Evolutionary conservation across 1,140 invertebrate genomes (phyloP).

Genomic region (Trypoxylus dichotomus): DNA sequence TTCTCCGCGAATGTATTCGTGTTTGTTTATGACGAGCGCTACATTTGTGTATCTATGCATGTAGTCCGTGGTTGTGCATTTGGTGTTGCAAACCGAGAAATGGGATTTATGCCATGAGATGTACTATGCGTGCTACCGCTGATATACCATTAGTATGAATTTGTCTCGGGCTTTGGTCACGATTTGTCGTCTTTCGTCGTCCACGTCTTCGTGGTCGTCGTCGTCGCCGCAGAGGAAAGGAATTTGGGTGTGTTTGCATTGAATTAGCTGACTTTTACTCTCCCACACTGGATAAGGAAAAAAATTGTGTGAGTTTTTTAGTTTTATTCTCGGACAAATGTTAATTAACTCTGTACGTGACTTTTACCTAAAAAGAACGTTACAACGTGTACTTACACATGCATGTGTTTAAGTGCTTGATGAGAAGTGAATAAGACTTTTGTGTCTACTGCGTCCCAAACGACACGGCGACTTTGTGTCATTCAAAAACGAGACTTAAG

Average conservation of each 20-base stretch:
- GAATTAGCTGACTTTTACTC: conserved; percentile 25
- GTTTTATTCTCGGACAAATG: conserved; percentile 22
- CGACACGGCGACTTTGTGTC: neutral
- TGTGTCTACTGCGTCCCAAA: neutral
- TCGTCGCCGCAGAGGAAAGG: conserved; percentile 2
- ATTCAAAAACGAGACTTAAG: neutral
- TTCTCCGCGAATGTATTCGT: conserved; percentile 15
- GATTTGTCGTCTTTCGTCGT: conserved; percentile 22
- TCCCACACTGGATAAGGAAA: conserved; percentile 10
- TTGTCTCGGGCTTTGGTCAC: conserved; percentile 20
- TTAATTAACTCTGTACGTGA: conserved; percentile 25
- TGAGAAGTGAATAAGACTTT: neutral
- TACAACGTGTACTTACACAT: neutral
- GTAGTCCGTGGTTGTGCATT: conserved; percentile 29
- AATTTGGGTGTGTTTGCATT: conserved; percentile 25
- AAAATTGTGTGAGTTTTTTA: conserved; percentile 20
- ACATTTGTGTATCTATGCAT: conserved; percentile 31
- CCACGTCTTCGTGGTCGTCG: conserved; percentile 13
- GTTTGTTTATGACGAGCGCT: conserved; percentile 33
- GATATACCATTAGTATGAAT: conserved; percentile 25
- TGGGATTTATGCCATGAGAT: conserved; percentile 29
- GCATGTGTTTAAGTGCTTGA: neutral
- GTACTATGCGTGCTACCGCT: conserved; percentile 17
- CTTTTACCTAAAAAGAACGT: conserved; percentile 7
- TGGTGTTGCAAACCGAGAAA: conserved; percentile 31